Evolutionary conservation across 37 sponge, comb jelly and placozoan species (phyloP).

Genomic region (Lycopodina hypogea): DNA sequence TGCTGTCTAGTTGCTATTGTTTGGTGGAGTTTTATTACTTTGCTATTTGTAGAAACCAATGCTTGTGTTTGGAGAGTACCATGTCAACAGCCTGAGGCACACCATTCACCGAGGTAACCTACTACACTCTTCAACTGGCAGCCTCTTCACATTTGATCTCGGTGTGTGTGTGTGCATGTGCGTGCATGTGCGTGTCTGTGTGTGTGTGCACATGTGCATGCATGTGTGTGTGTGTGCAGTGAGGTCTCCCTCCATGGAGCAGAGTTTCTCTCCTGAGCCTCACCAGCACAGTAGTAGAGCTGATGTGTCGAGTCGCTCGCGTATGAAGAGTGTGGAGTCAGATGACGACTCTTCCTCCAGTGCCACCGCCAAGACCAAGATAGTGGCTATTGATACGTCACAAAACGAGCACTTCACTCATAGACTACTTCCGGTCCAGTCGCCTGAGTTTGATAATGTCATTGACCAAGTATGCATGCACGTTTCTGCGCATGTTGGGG

Average conservation of each 20-base stretch:
- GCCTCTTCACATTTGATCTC: too few species aligned
- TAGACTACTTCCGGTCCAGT: conserved; percentile 41
- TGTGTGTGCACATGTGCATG: neutral
- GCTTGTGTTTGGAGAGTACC: neutral
- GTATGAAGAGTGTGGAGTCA: conserved; percentile 13
- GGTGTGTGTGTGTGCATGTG: neutral
- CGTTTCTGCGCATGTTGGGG: too few species aligned
- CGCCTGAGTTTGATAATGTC: conserved; percentile 71
- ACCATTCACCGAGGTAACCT: too few species aligned
- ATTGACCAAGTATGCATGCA: conserved; percentile 62
- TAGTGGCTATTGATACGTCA: conserved; percentile 45
- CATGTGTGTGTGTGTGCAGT: neutral
- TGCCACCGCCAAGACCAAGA: conserved; percentile 9
- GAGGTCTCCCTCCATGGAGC: too few species aligned
- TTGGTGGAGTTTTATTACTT: neutral
- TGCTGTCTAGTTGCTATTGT: too few species aligned
- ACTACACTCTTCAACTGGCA: too few species aligned
- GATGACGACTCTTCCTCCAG: conserved; percentile 16
- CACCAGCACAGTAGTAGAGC: neutral
- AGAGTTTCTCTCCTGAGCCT: neutral
- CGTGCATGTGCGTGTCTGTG: neutral
- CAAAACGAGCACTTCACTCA: conserved; percentile 57
- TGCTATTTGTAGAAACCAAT: neutral
- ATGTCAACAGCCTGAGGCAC: neutral
- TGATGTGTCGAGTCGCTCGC: neutral